Percentiles rank a stretch among this genome's conserved stretches.
Conservation (phyloP, 2,888 invertebrate species). For the Boloria selene region DNA sequence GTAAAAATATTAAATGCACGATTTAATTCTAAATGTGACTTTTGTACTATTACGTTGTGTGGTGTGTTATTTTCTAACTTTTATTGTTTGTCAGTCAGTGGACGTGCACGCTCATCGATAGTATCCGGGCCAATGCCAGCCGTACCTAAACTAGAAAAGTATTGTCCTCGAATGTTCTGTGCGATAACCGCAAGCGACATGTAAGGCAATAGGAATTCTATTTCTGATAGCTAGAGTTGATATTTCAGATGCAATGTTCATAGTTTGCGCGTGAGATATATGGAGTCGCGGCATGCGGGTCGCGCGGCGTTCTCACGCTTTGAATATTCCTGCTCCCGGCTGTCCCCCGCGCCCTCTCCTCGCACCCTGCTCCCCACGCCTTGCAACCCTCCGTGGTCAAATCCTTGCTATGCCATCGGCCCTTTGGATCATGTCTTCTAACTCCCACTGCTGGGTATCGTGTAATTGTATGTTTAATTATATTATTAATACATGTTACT, state of each 20-base stretch:
- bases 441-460: constrained; percentile 64
- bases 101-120: constrained; percentile 76
- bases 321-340: constrained; percentile 80
- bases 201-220: constrained; percentile 57
- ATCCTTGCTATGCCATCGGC: constrained; percentile 51
- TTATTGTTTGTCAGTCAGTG: constrained; percentile 49
- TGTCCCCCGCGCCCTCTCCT: constrained; percentile 50
- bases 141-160: constrained; percentile 81
- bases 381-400: constrained; percentile 40
- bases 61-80: constrained; percentile 3
- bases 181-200: constrained; percentile 68
- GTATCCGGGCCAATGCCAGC: constrained; percentile 81
- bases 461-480: constrained; percentile 75
- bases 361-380: constrained; percentile 43
- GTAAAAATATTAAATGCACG: background rate
- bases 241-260: constrained; percentile 49
- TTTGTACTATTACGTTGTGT: constrained; percentile 10
- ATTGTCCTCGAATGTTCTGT: constrained; percentile 80
- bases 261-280: constrained; percentile 82
- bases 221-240: constrained; percentile 51
- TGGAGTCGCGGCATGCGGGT: constrained; percentile 82
- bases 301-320: constrained; percentile 82
- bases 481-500: constrained; percentile 46
- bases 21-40: background rate
- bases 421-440: constrained; percentile 74